Conservation (phyloP, 2,888 invertebrate genomes). For the Halocaridina rubra region DNA sequence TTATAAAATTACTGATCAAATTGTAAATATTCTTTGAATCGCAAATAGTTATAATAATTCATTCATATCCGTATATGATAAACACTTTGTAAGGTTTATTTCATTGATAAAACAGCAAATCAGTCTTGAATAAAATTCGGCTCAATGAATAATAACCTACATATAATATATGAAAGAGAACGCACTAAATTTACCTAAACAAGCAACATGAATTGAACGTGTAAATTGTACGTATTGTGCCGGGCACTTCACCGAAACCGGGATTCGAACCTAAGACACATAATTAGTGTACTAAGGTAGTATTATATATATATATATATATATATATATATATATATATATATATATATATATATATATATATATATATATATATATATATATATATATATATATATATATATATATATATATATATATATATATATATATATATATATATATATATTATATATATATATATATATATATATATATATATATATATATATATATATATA, state of each 20-base stretch:
- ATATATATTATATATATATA: conserved; percentile 29
- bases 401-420: background rate
- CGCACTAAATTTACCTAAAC: background rate
- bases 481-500: conserved; percentile 18
- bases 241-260: no score
- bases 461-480: conserved; percentile 24
- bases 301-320: background rate
- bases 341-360: conserved; percentile 8
- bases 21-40: no score
- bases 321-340: conserved; percentile 14
- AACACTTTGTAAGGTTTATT: no score
- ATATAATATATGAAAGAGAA: background rate
- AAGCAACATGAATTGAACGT: no score
- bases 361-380: background rate
- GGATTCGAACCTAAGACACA: no score
- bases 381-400: conserved; percentile 12
- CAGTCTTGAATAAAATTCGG: conserved; percentile 74
- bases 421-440: conserved; percentile 6
- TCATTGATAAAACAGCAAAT: no score
- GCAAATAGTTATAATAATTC: no score
- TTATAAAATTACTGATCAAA: no score
- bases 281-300: background rate
- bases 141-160: conserved; percentile 62
- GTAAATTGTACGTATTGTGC: no score
- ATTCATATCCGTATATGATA: no score